These are phyloP conservation scores for Pyxicephalus adspersus DNA, from an alignment of 2,113 vertebrate species.

Conservation along the genomic window DNA sequence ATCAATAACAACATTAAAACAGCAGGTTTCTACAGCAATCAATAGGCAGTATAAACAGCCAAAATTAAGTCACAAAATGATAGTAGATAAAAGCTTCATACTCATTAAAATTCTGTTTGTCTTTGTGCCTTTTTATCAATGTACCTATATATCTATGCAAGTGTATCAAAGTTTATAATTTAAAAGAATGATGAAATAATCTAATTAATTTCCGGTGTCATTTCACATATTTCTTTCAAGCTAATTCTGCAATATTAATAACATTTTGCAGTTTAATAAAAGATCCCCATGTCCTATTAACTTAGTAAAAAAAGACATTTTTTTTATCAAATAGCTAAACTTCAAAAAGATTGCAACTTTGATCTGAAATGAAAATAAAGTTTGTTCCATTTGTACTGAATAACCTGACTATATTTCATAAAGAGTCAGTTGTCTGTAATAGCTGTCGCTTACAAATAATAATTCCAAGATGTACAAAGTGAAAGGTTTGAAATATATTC, in stretches of 20 bases:
- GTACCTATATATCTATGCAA: conserved; percentile 90
- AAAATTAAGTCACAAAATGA: conserved; percentile 87
- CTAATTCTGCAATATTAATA: conserved; percentile 82
- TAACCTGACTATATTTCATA: conserved; percentile 68
- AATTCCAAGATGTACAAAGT: conserved; percentile 56
- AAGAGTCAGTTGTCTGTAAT: conserved; percentile 70
- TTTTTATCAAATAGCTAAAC: conserved; percentile 82
- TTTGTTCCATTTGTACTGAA: conserved; percentile 78
- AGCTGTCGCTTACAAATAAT: conserved; percentile 62
- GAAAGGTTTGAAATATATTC: conserved; percentile 54
- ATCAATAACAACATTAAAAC: conserved; percentile 92
- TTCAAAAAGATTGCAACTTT: conserved; percentile 82
- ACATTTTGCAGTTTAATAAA: conserved; percentile 83
- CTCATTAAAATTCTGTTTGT: conserved; percentile 97
- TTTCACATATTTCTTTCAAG: conserved; percentile 83
- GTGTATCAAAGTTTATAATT: conserved; percentile 89
- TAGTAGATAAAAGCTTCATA: conserved; percentile 87
- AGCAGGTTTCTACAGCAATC: conserved; percentile 89
- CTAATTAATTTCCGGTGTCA: conserved; percentile 86
- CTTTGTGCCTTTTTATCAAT: conserved; percentile 92
- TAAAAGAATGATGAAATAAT: conserved; percentile 90
- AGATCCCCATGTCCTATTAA: conserved; percentile 84
- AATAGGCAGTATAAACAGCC: conserved; percentile 88
- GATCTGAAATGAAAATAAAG: conserved; percentile 76
- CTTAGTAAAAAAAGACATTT: conserved; percentile 73